phyloP scores from a whole-genome alignment of 1,140 invertebrate genomes.

The Macrobrachium nipponense region DNA sequence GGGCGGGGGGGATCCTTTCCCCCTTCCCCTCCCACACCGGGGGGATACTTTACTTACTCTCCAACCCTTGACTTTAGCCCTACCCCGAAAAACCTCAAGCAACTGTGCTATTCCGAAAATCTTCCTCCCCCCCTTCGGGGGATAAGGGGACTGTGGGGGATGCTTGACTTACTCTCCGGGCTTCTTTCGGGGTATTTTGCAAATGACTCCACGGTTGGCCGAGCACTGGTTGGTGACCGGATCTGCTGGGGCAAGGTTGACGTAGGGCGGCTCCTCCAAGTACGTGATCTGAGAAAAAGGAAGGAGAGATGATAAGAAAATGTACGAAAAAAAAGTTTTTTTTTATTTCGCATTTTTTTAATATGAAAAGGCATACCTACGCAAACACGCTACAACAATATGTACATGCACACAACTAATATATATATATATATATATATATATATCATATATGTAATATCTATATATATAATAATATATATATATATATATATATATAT shows the following conservation, averaged over 20 bases:
- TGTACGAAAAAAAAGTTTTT: too few relatives aligned
- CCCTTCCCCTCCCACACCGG: too few relatives aligned
- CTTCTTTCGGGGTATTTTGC: constrained; percentile 41
- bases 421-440: too few relatives aligned
- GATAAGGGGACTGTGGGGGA: neutral
- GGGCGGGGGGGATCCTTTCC: too few relatives aligned
- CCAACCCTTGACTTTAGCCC: too few relatives aligned
- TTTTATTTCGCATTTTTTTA: neutral
- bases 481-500: too few relatives aligned
- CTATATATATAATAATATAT: too few relatives aligned
- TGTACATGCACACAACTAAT: too few relatives aligned
- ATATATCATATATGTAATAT: too few relatives aligned
- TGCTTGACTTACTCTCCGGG: neutral
- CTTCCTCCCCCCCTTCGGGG: neutral
- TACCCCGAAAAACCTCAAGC: neutral
- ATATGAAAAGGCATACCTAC: neutral
- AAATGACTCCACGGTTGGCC: constrained; percentile 84
- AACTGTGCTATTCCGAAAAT: neutral
- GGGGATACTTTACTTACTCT: too few relatives aligned
- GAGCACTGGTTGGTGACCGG: constrained; percentile 89
- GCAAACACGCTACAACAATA: too few relatives aligned
- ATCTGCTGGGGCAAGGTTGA: constrained; percentile 89
- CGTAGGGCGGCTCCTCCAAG: constrained; percentile 95
- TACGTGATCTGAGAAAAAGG: constrained; percentile 80
- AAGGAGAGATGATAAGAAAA: neutral